Evolutionary conservation across 2,888 invertebrate species (phyloP).

Genomic region (Acanthosepion lycidas): DNA sequence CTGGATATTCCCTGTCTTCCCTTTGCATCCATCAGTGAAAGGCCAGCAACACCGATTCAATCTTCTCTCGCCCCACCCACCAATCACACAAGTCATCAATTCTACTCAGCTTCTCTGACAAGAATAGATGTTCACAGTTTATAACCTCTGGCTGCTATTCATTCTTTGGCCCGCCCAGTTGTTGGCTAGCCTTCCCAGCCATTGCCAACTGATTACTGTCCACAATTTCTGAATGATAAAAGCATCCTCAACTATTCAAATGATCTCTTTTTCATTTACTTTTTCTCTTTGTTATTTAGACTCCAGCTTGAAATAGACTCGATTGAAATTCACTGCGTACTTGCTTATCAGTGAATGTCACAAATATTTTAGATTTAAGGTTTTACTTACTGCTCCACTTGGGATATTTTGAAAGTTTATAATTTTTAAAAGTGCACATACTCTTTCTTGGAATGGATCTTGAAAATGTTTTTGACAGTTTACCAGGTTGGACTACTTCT

Average conservation of each 20-base stretch:
- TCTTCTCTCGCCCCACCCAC: neutral
- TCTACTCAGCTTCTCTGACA: neutral
- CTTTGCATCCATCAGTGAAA: neutral
- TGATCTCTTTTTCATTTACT: neutral
- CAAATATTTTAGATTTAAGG: neutral
- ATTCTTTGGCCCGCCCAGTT: neutral
- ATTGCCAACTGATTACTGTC: too few relatives aligned
- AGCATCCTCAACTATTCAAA: neutral
- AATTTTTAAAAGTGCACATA: too few relatives aligned
- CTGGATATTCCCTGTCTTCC: neutral
- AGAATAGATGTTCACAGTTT: conserved; percentile 5
- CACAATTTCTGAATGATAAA: neutral
- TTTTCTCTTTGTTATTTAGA: neutral
- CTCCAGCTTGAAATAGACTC: neutral
- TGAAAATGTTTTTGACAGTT: too few relatives aligned
- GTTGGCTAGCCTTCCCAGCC: neutral
- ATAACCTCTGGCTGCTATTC: neutral
- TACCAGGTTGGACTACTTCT: too few relatives aligned
- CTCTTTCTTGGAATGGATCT: too few relatives aligned
- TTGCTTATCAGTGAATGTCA: too few relatives aligned
- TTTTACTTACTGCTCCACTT: neutral
- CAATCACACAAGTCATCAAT: neutral
- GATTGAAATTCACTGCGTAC: too few relatives aligned
- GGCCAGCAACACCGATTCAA: neutral
- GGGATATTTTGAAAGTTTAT: too few relatives aligned